A percentile compares a stretch with the other conserved stretches of the same genome.
phyloP scores from a whole-genome alignment of 2,113 vertebrate species.

The Rhinoptilus africanus region DNA sequence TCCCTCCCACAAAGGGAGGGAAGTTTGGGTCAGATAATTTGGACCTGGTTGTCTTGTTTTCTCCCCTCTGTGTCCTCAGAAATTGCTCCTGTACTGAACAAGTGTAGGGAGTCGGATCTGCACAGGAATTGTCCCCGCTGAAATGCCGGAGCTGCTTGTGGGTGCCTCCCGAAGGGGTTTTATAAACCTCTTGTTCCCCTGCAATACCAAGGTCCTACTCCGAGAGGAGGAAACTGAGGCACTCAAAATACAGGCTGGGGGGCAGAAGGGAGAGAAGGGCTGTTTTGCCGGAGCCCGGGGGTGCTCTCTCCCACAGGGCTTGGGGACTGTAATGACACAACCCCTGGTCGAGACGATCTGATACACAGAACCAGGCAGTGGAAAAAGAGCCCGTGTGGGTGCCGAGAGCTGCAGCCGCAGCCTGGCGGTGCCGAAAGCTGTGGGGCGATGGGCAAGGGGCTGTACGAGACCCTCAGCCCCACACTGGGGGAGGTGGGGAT shows the following conservation, averaged over 20 bases:
- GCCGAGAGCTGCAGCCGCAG: neutral
- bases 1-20: neutral
- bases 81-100: neutral
- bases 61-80: neutral
- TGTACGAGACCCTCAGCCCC: neutral
- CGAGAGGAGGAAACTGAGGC: neutral
- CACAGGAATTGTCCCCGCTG: neutral
- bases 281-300: neutral
- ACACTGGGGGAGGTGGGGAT: neutral
- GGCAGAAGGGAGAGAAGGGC: neutral
- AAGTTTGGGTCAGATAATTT: neutral
- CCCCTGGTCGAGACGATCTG: neutral
- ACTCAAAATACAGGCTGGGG: neutral
- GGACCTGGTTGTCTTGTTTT: neutral
- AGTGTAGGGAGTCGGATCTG: neutral
- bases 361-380: neutral
- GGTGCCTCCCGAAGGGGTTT: neutral
- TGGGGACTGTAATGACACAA: neutral
- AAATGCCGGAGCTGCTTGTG: neutral
- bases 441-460: neutral
- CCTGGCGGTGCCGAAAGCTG: neutral
- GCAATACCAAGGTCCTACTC: neutral
- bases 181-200: neutral
- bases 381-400: neutral
- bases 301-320: neutral